Percentiles rank a stretch among this genome's conserved stretches.
phyloP scores from a whole-genome alignment of 2,888 invertebrate genomes.

The Ormyrus labotus region DNA sequence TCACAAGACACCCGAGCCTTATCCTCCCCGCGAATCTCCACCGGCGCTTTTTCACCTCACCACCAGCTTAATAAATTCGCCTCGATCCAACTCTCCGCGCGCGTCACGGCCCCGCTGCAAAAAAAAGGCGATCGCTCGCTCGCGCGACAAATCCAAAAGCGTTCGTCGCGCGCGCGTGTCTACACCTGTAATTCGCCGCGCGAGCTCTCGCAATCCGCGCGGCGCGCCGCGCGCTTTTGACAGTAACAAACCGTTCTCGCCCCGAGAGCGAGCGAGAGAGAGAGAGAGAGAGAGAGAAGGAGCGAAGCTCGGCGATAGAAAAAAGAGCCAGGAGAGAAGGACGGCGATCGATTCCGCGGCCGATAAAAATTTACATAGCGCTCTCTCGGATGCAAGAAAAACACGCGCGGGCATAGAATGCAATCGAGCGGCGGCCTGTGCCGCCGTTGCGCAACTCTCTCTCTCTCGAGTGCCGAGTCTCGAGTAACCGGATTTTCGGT shows the following conservation, averaged over 20 bases:
- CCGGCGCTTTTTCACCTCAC: background rate
- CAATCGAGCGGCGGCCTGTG: slow-evolving; percentile 11
- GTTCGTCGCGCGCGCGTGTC: slow-evolving; percentile 27
- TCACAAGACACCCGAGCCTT: no score
- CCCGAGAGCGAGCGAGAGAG: background rate
- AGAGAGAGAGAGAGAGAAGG: slow-evolving; percentile 13
- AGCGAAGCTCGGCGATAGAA: background rate
- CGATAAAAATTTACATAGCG: slow-evolving; percentile 48
- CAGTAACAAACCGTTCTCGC: slow-evolving; percentile 38
- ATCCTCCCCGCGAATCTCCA: no score
- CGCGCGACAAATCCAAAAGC: slow-evolving; percentile 41
- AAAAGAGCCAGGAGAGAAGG: background rate
- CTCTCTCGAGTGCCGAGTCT: slow-evolving; percentile 11
- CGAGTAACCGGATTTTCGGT: slow-evolving; percentile 70
- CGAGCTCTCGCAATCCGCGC: background rate
- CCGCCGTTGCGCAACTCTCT: slow-evolving; percentile 55
- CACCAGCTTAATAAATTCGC: background rate
- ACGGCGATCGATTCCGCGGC: slow-evolving; percentile 26
- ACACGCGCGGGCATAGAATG: background rate
- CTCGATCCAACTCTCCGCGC: background rate
- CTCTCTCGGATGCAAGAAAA: background rate
- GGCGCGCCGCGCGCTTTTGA: slow-evolving; percentile 11
- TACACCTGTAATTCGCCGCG: slow-evolving; percentile 47
- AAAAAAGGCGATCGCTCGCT: background rate
- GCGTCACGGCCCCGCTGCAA: background rate